Evolutionary conservation across 2,797 vertebrate genomes (phyloP).

Genomic region (Nyctalus aviator): DNA sequence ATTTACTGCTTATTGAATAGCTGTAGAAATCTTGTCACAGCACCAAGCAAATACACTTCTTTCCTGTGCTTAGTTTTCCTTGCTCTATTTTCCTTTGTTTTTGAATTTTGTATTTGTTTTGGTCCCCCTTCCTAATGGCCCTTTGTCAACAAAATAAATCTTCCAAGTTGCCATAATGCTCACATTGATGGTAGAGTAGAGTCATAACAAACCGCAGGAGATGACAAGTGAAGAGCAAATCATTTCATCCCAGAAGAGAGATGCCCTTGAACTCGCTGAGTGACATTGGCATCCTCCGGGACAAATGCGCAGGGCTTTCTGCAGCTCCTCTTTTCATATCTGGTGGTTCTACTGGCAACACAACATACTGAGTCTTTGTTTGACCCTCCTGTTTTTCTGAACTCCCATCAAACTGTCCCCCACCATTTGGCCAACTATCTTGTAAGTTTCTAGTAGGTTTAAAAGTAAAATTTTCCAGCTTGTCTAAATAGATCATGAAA

Average conservation of each 20-base stretch:
- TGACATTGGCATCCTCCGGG: background rate
- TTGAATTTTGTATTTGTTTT: background rate
- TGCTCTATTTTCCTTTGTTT: background rate
- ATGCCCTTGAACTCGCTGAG: background rate
- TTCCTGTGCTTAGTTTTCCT: background rate
- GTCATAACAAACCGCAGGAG: background rate
- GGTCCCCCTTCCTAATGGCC: background rate
- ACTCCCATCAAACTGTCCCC: constrained; percentile 41
- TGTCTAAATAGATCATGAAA: constrained; percentile 52
- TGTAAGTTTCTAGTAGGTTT: background rate
- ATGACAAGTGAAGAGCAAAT: background rate
- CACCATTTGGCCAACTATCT: background rate
- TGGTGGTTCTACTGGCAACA: constrained; percentile 27
- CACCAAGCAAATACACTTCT: background rate
- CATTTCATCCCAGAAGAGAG: constrained; percentile 43
- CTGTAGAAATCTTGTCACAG: background rate
- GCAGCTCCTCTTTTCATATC: constrained; percentile 1
- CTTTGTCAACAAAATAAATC: constrained; percentile 24
- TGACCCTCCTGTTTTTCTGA: constrained; percentile 20
- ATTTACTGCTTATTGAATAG: background rate
- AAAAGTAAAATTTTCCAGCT: constrained; percentile 70
- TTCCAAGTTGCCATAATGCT: background rate
- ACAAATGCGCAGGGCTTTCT: background rate
- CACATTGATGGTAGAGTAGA: background rate
- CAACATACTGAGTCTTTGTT: constrained; percentile 45